phyloP scores from a whole-genome alignment of 2,888 invertebrate species.

The Pegoplata infirma region DNA sequence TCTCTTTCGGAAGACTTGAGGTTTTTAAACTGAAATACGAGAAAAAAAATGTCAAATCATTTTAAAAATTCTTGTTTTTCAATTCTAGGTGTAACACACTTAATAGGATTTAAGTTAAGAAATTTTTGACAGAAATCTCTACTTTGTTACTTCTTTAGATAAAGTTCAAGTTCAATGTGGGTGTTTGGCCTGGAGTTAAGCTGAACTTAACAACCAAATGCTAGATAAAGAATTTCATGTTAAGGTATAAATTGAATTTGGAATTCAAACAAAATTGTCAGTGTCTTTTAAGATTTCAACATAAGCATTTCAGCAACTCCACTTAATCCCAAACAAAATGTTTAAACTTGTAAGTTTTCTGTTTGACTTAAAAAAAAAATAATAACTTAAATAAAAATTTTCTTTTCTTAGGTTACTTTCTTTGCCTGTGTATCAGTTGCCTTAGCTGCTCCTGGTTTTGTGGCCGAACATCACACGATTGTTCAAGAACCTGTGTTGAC shows the following conservation, averaged over 20 bases:
- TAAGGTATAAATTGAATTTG: background rate
- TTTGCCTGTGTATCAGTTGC: conserved; percentile 28
- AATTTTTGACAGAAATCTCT: conserved; percentile 5
- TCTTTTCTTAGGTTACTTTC: conserved; percentile 50
- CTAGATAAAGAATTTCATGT: too few relatives aligned
- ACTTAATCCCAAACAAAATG: conserved; percentile 40
- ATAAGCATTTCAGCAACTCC: background rate
- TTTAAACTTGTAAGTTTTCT: conserved; percentile 44
- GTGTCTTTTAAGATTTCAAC: background rate
- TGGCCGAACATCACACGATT: conserved; percentile 67
- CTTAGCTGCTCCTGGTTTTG: conserved; percentile 69
- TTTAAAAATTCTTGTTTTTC: conserved; percentile 18
- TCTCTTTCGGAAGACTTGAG: background rate
- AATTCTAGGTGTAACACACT: conserved; percentile 11
- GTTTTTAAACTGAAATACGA: too few relatives aligned
- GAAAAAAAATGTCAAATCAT: conserved; percentile 11
- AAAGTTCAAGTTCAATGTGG: conserved; percentile 72
- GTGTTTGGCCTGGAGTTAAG: conserved; percentile 28
- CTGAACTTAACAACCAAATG: background rate
- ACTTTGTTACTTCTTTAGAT: background rate
- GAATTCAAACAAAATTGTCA: background rate
- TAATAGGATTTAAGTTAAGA: conserved; percentile 38
- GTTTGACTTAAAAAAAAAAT: background rate
- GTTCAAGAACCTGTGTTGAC: conserved; percentile 71
- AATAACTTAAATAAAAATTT: background rate